phyloP scores from a whole-genome alignment of 2,888 invertebrate genomes.

The Lasioglossum figueresi region DNA sequence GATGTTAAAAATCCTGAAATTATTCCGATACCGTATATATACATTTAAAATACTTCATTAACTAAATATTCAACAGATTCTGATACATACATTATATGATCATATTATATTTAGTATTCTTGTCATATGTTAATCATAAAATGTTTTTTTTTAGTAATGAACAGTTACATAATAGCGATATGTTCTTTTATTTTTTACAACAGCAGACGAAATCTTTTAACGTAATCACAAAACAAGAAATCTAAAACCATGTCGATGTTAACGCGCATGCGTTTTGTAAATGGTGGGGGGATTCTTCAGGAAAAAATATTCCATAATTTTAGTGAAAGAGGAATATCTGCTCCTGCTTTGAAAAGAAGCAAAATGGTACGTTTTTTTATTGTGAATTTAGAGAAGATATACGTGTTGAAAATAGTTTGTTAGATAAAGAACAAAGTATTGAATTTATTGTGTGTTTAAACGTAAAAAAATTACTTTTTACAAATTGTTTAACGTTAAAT shows the following conservation, averaged over 20 bases:
- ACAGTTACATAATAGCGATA: constrained; percentile 19
- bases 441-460: background rate
- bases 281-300: constrained; percentile 51
- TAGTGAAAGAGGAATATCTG: constrained; percentile 45
- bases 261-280: constrained; percentile 46
- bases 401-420: background rate
- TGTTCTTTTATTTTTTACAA: constrained; percentile 22
- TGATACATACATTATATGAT: background rate
- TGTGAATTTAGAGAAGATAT: background rate
- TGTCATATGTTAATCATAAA: background rate
- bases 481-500: background rate
- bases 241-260: constrained; percentile 48
- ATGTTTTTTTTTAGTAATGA: background rate
- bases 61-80: background rate
- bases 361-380: constrained; percentile 61
- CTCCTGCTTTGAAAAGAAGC: constrained; percentile 38
- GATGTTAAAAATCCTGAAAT: background rate
- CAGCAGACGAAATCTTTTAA: constrained; percentile 28
- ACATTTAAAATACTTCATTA: background rate
- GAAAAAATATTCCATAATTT: constrained; percentile 52
- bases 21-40: background rate
- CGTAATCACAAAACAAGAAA: constrained; percentile 32
- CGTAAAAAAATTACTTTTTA: background rate
- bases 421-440: background rate
- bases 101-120: background rate